Evolutionary conservation across 2,113 vertebrate species (phyloP), one percentile per base, ranked within the genome.

Genomic region (Colistium nudipinnis): DNA sequence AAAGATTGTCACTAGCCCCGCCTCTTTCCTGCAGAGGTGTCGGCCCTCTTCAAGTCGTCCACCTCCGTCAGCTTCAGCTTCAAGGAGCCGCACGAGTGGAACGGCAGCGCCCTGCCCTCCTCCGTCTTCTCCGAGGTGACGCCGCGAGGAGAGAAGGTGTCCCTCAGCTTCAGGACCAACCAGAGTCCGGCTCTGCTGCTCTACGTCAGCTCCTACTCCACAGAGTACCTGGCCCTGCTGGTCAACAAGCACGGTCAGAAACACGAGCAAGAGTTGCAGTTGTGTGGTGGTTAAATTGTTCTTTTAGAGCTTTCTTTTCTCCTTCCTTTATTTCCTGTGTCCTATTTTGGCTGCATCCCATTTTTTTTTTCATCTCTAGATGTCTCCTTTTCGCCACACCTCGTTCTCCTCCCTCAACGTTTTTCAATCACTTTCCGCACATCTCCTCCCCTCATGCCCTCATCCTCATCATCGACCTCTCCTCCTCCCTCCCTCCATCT

Each of bases 191-290:
- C 93, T 55, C 85, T 96, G 48, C 90, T 98, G 17, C 90, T 98
- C 35, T 93, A 93, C 27, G 69, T 94, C 59, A 93, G 62, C 78
- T 95, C 95, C 25, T 93, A 93, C 89, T 93, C 93, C 84, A 93
- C 91, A 74, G 93, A 96, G 60, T 95, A 95, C 38, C 90, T 97
- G 66, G 94, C 94, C 0, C 47, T 96, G 56, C 89, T 94, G 72
- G 90, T 98, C 31, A 92, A 92, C 56, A 95, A 78, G 88, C 95
- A 96, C 0, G 95, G 96, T 98, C 73, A 92, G 94, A 39, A 68
- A 3, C 27, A 10, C 4, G 45, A 57, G 31, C 27, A 25, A 27
- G 30, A 24, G 4, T 20, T 3, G n/a, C 19, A 33, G 9, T 33
- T 19, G 17, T n/a, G 8, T 27, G 13, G 39, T 33, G 4, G 4